Evolutionary conservation across 2,888 invertebrate species (phyloP).

Genomic region (Drosophila pseudotakahashii): DNA sequence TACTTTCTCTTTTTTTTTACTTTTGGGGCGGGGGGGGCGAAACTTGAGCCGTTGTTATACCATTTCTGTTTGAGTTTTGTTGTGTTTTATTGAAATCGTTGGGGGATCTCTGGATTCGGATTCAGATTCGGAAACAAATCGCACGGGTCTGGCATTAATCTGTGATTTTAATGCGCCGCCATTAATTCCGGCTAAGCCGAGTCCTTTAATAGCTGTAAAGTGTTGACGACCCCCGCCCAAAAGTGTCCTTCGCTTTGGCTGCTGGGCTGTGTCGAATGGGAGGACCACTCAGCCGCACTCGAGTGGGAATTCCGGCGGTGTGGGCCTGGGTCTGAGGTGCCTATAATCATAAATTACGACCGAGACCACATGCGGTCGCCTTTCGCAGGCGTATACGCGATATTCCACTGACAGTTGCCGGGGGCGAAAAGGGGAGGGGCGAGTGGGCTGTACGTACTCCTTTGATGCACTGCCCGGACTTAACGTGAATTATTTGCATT

Average conservation of each 20-base stretch:
- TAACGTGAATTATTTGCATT: slow-evolving; percentile 74
- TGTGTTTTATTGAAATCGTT: slow-evolving; percentile 51
- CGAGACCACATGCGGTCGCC: slow-evolving; percentile 55
- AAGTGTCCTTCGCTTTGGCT: slow-evolving; percentile 26
- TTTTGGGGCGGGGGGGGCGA: slow-evolving; percentile 6
- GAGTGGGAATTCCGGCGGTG: slow-evolving; percentile 19
- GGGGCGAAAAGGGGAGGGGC: not conserved
- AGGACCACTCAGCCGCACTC: slow-evolving; percentile 18
- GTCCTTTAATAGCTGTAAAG: slow-evolving; percentile 68
- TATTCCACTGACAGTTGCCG: slow-evolving; percentile 28
- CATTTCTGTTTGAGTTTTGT: slow-evolving; percentile 27
- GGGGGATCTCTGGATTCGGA: slow-evolving; percentile 3
- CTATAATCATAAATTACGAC: slow-evolving; percentile 69
- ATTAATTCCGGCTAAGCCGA: slow-evolving; percentile 66
- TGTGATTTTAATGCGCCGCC: slow-evolving; percentile 67
- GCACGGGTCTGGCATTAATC: slow-evolving; percentile 62
- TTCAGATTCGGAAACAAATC: slow-evolving; percentile 38
- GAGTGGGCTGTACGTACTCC: slow-evolving; percentile 20
- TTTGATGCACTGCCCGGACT: slow-evolving; percentile 58
- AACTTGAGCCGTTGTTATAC: slow-evolving; percentile 41
- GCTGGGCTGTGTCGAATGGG: slow-evolving; percentile 4
- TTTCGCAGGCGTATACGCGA: slow-evolving; percentile 42
- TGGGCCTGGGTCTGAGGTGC: slow-evolving; percentile 35
- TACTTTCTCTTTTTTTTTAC: slow-evolving; percentile 19
- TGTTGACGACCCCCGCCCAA: slow-evolving; percentile 37